Evolutionary conservation across 2,113 vertebrate genomes (phyloP).

Genomic region (Tetraodon nigroviridis): DNA sequence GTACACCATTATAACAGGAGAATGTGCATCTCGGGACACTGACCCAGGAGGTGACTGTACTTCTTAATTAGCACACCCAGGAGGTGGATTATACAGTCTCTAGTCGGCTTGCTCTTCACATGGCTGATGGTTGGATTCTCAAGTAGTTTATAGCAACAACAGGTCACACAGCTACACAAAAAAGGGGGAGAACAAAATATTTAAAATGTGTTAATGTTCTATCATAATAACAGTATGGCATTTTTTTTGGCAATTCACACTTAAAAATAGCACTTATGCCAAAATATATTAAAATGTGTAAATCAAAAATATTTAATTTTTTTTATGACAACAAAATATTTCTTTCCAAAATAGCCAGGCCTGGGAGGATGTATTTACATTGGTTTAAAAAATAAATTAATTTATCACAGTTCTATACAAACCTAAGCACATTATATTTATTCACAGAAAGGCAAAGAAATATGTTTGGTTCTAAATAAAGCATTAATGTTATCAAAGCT

Average conservation of each 20-base stretch:
- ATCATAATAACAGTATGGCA: too few species aligned
- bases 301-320: too few species aligned
- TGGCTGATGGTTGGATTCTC: conserved; percentile 86
- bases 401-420: not conserved
- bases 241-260: too few species aligned
- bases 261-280: too few species aligned
- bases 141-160: conserved; percentile 88
- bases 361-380: too few species aligned
- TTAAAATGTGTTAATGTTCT: not conserved
- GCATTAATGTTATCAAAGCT: not conserved
- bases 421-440: conserved; percentile 1
- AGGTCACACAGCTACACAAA: conserved; percentile 81
- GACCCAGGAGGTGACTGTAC: conserved; percentile 87
- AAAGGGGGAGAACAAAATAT: not conserved
- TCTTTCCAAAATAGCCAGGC: too few species aligned
- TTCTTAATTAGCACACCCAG: conserved; percentile 83
- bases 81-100: conserved; percentile 81
- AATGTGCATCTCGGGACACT: conserved; percentile 38
- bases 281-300: too few species aligned
- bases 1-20: not conserved
- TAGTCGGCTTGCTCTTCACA: conserved; percentile 81
- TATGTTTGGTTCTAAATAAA: conserved; percentile 3
- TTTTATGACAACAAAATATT: too few species aligned
- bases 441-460: not conserved
- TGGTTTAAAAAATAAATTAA: not conserved